Conservation (phyloP, 2,888 invertebrate genomes). For the Athalia rosae region DNA sequence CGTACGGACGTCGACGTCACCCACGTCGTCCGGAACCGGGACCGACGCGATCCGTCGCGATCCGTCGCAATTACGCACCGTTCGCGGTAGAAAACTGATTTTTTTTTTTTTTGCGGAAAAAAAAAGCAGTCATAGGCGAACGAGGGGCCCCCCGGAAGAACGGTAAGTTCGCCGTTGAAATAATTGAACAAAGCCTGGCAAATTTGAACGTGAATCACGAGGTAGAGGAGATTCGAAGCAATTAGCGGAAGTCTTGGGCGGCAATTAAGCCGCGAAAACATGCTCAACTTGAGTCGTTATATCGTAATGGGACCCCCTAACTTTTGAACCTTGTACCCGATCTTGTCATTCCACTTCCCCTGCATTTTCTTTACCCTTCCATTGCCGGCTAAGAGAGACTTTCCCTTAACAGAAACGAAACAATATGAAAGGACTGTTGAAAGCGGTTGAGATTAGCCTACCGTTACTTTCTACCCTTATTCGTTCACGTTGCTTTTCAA, state of each 20-base stretch:
- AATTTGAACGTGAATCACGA: slow-evolving; percentile 26
- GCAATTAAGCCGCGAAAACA: slow-evolving; percentile 40
- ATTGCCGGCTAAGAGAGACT: neutral
- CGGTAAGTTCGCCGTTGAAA: neutral
- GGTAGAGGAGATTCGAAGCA: slow-evolving; percentile 29
- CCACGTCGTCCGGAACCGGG: no score
- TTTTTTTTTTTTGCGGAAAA: no score
- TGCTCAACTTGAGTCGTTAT: slow-evolving; percentile 44
- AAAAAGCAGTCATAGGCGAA: neutral
- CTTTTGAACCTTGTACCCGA: slow-evolving; percentile 44
- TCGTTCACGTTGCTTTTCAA: no score
- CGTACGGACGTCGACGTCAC: no score
- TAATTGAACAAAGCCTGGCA: slow-evolving; percentile 34
- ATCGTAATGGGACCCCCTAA: slow-evolving; percentile 30
- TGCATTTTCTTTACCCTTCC: neutral
- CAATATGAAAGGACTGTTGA: neutral
- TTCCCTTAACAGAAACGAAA: slow-evolving; percentile 44
- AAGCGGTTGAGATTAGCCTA: slow-evolving; percentile 22
- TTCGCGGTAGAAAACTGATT: no score
- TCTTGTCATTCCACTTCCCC: slow-evolving; percentile 38
- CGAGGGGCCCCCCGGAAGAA: neutral
- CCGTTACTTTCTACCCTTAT: neutral
- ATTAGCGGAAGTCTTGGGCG: slow-evolving; percentile 37
- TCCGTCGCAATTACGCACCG: no score
- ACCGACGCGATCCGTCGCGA: no score